phyloP scores from a whole-genome alignment of 2,888 invertebrate genomes.

The Epirrhoe alternata region DNA sequence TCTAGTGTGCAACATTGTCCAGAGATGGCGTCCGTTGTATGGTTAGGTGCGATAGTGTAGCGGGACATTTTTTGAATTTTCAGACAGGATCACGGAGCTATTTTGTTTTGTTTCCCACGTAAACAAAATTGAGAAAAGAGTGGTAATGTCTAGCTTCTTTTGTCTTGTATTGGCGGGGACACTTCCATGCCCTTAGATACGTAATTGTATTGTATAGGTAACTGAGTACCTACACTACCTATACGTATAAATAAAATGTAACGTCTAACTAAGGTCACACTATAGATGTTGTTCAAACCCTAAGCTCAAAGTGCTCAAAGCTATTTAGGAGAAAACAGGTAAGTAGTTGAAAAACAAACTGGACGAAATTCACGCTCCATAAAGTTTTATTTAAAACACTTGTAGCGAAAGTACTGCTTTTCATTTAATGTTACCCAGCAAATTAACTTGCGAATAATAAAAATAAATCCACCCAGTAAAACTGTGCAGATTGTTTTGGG shows the following conservation, averaged over 20 bases:
- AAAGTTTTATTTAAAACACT: constrained; percentile 41
- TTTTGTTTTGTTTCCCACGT: too few relatives aligned
- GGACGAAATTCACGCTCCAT: constrained; percentile 28
- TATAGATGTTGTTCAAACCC: too few relatives aligned
- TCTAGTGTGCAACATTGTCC: background rate
- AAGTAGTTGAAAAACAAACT: background rate
- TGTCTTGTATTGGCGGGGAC: too few relatives aligned
- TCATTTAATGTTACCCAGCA: constrained; percentile 34
- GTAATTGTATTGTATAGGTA: too few relatives aligned
- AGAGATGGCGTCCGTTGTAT: background rate
- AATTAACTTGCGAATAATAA: constrained; percentile 13
- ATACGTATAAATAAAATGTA: too few relatives aligned
- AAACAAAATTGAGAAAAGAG: too few relatives aligned
- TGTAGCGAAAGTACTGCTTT: constrained; percentile 34
- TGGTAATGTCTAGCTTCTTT: too few relatives aligned
- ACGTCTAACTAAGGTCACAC: too few relatives aligned
- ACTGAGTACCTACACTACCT: too few relatives aligned
- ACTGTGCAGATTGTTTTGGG: background rate
- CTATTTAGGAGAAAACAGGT: background rate
- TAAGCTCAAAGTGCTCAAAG: background rate
- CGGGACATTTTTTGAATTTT: too few relatives aligned
- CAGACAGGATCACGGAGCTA: too few relatives aligned
- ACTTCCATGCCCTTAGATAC: too few relatives aligned
- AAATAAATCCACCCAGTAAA: background rate
- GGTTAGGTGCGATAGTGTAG: background rate